Base-by-base conservation (phyloP, 2,888 invertebrate genomes). In the Habrosyne pyritoides region DNA sequence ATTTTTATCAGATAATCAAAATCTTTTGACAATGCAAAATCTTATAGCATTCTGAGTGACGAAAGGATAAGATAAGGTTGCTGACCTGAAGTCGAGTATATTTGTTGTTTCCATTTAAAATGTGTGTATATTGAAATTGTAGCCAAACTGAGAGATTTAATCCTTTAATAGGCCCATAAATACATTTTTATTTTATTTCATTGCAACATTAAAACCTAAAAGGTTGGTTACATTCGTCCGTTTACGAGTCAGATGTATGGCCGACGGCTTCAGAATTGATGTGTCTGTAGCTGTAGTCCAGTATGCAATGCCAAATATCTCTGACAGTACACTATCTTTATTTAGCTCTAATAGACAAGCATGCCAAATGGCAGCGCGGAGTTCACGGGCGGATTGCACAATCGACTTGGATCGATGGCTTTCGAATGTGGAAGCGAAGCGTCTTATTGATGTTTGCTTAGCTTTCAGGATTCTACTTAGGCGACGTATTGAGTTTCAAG, bases 311-410 rank as follows among this genome's bases (percentile, higher is more conserved):
- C 68, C 75, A 73, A 74, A 67, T 62, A 62, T 61, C 63, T 60
- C 53, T 66, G 64, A 12, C 28, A 60, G 52, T 54, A 63, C 64
- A 76, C 75, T 79, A 78, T 73, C 67, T 81, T 69, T 70, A 68
- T 8, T 12, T 10, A 50, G 74, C 68, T 71, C 56, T 69, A 69
- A 71, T 61, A 61, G 64, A 63, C 56, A 69, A 63, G 57, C 71
- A 67, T 72, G 82, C 81, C 80, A 83, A 83, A 81, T 77, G 71
- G 67, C 69, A 63, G 55, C 57, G 56, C 53, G 50, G 61, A 69
- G 81, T 83, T 84, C 82, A 81, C 67, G 84, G 81, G 67, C 80
- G 60, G 55, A 69, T 76, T 78, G 63, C 73, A 69, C 65, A 63
- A 67, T 59, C 36, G 46, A 47, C 26, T 50, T 21, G 52, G 36